Evolutionary conservation across 2,113 vertebrate genomes (phyloP), one percentile per base, ranked within the genome.

Genomic region (Archilochus colubris): DNA sequence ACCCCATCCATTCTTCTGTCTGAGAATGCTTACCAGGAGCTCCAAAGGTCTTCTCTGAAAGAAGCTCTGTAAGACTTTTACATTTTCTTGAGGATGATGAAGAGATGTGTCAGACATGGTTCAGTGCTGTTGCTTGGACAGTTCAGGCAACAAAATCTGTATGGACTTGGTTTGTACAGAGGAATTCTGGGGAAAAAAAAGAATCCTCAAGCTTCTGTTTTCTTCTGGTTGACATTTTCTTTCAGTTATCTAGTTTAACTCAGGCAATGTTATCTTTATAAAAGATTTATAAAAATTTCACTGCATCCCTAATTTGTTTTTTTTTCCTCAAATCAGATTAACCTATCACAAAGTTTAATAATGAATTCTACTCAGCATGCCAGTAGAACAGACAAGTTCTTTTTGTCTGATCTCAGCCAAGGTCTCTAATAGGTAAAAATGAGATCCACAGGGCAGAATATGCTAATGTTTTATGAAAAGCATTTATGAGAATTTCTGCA

Each of bases 341-440:
- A 91, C 78, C 74, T 79, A 64, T 59, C 50, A 55, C 19, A 46
- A 30, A 77, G 54, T 86, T 92, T 92, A 81, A 83, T 97, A 96
- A 93, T 62, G 62, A 92, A 96, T 95, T 94, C 78, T 46, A 83
- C 91, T 93, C 91, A 88, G 91, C 83, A 68, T 50, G 78, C 31
- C 61, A 75, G 43, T 40, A 85, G 81, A 94, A 89, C 55, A 80
- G 53, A 86, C 74, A 89, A 69, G 69, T 88, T 94, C 83, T 94
- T 97, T 93, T 93, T 93, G 90, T 97, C 75, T 96, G 93, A 89
- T 96, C 88, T 78, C 58, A 91, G 90, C 86, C 75, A 95, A 93
- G 53, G 93, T 94, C 67, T 82, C 63, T 96, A 97, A 96, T 96
- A 92, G 93, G 91, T 96, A 93, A 94, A 95, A 97, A 96, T 96